A percentile compares a stretch with the other conserved stretches of the same genome.
Evolutionary conservation across 64 coral and sea anemone species (phyloP).

Genomic region (Montipora efflorescens): DNA sequence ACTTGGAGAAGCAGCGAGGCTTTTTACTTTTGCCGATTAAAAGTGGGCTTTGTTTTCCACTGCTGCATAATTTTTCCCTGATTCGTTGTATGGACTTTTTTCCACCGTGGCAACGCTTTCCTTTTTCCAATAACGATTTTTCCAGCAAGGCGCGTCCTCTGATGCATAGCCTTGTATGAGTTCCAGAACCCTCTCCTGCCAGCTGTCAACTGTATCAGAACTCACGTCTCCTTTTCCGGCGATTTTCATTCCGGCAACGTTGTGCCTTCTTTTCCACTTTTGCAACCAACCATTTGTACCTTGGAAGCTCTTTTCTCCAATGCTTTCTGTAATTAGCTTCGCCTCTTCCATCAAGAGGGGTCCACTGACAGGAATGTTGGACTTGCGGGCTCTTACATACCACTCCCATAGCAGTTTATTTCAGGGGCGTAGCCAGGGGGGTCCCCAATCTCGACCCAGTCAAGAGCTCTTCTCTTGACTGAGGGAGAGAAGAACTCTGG

Average conservation of each 20-base stretch:
- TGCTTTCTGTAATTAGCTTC: background rate
- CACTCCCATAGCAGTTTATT: background rate
- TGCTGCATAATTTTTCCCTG: no score
- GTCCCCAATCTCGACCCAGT: no score
- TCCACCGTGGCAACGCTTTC: background rate
- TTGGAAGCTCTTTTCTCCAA: background rate
- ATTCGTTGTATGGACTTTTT: background rate
- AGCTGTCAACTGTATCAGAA: background rate
- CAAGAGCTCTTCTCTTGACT: no score
- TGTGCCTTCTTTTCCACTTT: no score
- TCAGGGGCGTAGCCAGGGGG: no score
- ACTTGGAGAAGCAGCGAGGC: background rate
- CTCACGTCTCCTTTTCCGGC: background rate
- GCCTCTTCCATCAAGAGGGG: background rate
- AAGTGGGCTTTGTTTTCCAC: background rate
- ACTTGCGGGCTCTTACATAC: background rate
- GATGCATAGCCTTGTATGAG: background rate
- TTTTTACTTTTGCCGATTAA: conserved; percentile 13
- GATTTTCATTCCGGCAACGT: no score
- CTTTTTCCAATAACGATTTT: background rate
- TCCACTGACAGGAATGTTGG: conserved; percentile 5
- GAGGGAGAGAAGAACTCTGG: no score
- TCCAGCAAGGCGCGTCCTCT: background rate
- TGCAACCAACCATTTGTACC: background rate
- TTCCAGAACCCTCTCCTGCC: background rate